phyloP scores from a whole-genome alignment of 2,113 vertebrate species.

The Cichladusa arquata region DNA sequence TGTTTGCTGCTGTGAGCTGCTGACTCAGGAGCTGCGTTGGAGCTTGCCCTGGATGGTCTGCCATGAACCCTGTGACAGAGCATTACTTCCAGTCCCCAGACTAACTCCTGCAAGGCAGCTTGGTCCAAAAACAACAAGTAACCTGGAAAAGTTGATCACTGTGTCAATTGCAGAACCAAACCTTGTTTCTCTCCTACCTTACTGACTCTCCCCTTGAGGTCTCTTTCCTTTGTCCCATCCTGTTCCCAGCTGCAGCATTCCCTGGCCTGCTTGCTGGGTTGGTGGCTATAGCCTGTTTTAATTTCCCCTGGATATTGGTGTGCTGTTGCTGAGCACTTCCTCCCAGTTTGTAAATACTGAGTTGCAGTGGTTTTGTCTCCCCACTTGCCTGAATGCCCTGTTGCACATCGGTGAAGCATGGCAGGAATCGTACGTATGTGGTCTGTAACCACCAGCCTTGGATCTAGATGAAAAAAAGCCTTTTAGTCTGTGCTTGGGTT shows the following conservation, averaged over 20 bases:
- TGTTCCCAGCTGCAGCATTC: background rate
- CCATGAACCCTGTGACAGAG: background rate
- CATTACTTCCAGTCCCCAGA: background rate
- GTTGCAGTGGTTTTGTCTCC: background rate
- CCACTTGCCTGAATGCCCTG: background rate
- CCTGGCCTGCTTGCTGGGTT: background rate
- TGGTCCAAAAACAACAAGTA: conserved; percentile 12
- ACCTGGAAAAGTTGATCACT: conserved; percentile 2
- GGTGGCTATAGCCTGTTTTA: background rate
- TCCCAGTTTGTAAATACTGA: background rate
- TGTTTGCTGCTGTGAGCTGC: background rate
- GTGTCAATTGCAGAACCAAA: background rate
- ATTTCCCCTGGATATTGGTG: background rate
- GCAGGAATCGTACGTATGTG: rapidly evolving
- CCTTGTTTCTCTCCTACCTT: background rate
- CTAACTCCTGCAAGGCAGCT: background rate
- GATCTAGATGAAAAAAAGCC: background rate
- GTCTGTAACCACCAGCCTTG: background rate
- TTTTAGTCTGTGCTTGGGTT: background rate
- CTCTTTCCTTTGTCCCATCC: background rate
- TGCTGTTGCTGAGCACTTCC: background rate
- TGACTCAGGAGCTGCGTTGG: background rate
- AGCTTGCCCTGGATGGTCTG: background rate
- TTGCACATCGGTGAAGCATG: background rate
- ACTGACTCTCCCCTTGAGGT: background rate